These are phyloP conservation scores for Ctena decussata DNA, from an alignment of 2,888 invertebrate genomes.

Conservation along the genomic window DNA sequence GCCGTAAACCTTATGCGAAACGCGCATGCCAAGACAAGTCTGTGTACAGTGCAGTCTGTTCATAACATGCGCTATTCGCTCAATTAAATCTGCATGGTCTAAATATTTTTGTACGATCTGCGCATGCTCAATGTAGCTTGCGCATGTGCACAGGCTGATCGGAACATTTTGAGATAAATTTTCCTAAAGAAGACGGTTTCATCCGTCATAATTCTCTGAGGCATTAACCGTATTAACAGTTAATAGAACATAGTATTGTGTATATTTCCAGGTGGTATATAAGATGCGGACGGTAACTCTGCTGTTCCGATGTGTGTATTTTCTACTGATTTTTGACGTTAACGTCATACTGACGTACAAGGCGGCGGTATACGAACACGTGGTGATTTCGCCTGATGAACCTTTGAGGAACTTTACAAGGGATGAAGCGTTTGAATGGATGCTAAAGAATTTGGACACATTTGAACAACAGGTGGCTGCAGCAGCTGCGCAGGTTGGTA, in stretches of 20 bases:
- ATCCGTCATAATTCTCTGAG: neutral
- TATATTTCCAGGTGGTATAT: no score
- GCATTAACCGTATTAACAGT: neutral
- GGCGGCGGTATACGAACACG: slow-evolving; percentile 68
- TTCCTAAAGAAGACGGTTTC: no score
- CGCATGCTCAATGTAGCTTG: no score
- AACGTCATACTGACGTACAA: slow-evolving; percentile 28
- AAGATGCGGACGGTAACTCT: neutral
- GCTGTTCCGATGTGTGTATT: neutral
- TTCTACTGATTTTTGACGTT: neutral
- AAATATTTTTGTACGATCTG: no score
- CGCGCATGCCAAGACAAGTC: no score
- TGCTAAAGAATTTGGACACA: slow-evolving; percentile 59
- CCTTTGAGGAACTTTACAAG: slow-evolving; percentile 41
- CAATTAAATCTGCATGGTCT: no score
- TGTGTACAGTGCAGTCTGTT: no score
- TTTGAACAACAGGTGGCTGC: slow-evolving; percentile 44
- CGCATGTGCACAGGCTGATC: no score
- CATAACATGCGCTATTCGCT: no score
- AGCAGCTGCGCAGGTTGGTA: slow-evolving; percentile 54
- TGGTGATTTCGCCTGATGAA: slow-evolving; percentile 53
- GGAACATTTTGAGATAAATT: no score
- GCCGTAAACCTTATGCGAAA: no score
- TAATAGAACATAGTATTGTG: neutral
- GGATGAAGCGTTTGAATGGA: slow-evolving; percentile 55